Evolutionary conservation across 2,113 vertebrate genomes (phyloP).

Genomic region (Siniperca chuatsi): DNA sequence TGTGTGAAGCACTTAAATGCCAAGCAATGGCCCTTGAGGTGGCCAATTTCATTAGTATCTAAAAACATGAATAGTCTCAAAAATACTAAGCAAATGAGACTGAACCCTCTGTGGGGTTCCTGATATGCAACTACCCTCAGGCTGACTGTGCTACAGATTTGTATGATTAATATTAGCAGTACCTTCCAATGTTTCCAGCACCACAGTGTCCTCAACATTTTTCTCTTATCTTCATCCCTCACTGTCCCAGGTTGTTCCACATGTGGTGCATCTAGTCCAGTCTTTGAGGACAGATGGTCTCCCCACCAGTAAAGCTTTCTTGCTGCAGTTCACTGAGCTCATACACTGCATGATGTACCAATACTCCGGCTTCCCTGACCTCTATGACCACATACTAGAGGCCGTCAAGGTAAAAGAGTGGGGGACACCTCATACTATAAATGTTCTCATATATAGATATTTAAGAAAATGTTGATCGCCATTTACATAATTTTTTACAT

Average conservation of each 20-base stretch:
- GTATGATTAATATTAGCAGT: slow-evolving; percentile 27
- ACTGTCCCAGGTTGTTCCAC: slow-evolving; percentile 90
- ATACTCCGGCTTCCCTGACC: slow-evolving; percentile 98
- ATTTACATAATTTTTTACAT: background rate
- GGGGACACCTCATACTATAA: background rate
- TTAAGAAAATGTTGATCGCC: background rate
- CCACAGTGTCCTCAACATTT: background rate
- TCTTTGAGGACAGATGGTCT: slow-evolving; percentile 91
- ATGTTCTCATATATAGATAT: background rate
- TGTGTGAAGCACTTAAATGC: slow-evolving; percentile 64
- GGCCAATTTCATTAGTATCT: slow-evolving; percentile 55
- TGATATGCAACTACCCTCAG: slow-evolving; percentile 18
- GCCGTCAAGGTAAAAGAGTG: slow-evolving; percentile 90
- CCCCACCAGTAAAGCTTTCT: slow-evolving; percentile 90
- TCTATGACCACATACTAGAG: slow-evolving; percentile 96
- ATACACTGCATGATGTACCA: slow-evolving; percentile 99
- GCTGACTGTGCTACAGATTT: slow-evolving; percentile 29
- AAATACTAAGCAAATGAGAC: slow-evolving; percentile 57
- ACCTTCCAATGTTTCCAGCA: background rate
- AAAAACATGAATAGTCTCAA: slow-evolving; percentile 53
- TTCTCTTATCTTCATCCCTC: slow-evolving; percentile 7
- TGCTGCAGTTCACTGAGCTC: slow-evolving; percentile 92
- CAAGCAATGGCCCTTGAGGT: slow-evolving; percentile 53
- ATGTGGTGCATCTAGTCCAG: slow-evolving; percentile 89
- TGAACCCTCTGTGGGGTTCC: slow-evolving; percentile 47